Evolutionary conservation across 1,140 invertebrate species (phyloP).

Genomic region (Phocides pigmalion): DNA sequence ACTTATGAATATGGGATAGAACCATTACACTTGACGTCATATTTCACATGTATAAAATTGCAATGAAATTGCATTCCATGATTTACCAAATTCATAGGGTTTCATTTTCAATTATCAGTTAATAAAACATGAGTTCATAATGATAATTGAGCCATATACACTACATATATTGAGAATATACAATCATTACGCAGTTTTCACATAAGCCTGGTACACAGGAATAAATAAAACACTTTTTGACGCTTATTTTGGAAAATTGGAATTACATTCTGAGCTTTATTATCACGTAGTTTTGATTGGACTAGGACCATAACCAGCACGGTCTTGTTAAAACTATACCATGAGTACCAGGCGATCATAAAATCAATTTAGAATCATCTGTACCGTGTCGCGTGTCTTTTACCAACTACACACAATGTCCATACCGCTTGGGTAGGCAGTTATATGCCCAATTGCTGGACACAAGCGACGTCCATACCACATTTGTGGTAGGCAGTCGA

Average conservation of each 20-base stretch:
- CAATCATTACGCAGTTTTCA: no score
- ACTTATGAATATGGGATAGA: no score
- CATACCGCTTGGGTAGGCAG: slow-evolving; percentile 2
- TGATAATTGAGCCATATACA: no score
- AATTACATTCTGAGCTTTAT: not conserved
- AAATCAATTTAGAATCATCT: no score
- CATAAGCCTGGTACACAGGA: no score
- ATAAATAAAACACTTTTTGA: no score
- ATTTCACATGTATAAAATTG: not conserved
- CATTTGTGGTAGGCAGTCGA: not conserved
- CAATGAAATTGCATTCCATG: not conserved
- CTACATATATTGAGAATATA: no score
- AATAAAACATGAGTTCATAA: no score
- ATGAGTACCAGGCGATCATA: not conserved
- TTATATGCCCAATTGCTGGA: slow-evolving; percentile 1
- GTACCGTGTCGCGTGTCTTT: not conserved
- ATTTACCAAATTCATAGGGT: not conserved
- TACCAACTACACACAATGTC: not conserved
- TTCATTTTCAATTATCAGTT: no score
- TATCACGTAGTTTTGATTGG: not conserved
- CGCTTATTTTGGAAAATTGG: no score
- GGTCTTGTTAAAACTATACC: not conserved
- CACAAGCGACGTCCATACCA: slow-evolving; percentile 54
- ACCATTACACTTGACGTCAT: not conserved
- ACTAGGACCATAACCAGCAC: not conserved